Base-by-base conservation (phyloP, 2,797 vertebrate species). In the Rhinogobio ventralis region DNA sequence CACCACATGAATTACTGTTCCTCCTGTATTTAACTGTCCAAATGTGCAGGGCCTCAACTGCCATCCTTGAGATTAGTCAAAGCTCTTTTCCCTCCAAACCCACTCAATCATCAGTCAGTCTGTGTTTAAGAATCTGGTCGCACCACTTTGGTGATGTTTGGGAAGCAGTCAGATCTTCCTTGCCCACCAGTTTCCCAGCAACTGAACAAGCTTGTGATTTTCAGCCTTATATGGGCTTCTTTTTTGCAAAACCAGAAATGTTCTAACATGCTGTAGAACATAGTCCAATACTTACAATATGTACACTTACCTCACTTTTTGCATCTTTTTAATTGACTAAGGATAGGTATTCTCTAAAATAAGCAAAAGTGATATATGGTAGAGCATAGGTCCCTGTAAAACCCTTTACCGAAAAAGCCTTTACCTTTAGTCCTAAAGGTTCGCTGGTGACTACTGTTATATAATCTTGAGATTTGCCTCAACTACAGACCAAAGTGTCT, bases 1-100 rank as follows among this genome's bases (percentile, higher is more conserved):
- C 72, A 72, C 71, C 60, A 73, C 83, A 89, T 90, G 75, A 89
- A 89, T 86, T 88, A 81, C 79, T 53, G 36, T 79, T 42, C 75
- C 62, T 60, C 72, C 69, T 62, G 30, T 49, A 49, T 74, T 83
- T 83, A 64, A 84, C 67, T 68, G 25, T 49, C 36, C 62, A 60
- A 71, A 77, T 72, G n/a, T 72, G 75, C 67, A 86, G 36, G 71
- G 20, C 82, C 30, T 66, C 46, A 39, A 66, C 78, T 66, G 39
- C 81, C 28, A 83, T 85, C 42, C 23, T 69, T 71, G 30, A 85
- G 30, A 84, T 88, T 69, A 74, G 57, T 79, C 23, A 33, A 77
- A 81, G 55, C 71, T 30, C 45, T 25, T 46, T 79, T 62, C 45
- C 55, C 49, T 83, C 46, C 84, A 73, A 83, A 86, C 69, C 25